Base-by-base conservation (phyloP, 2,888 invertebrate species). In the Tethea ocularis region DNA sequence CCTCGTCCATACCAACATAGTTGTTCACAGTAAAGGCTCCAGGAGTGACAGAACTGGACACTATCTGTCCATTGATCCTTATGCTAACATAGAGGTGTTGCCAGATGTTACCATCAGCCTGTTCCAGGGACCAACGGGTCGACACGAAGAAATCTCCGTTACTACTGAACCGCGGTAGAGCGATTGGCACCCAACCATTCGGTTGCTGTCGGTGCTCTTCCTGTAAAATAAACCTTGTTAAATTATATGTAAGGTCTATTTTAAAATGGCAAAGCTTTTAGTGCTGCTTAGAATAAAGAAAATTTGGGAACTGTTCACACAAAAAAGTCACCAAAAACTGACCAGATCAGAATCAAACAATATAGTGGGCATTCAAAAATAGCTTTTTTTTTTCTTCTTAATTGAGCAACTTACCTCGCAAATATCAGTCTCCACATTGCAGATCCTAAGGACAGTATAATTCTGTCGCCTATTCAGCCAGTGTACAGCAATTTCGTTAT, bases 401-500 rank as follows among this genome's bases (percentile, higher is more conserved):
- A 6, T 13, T 38, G 54, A 26, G 1, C 6, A 57, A 68, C 77
- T 71, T 60, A 91, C 93, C 77, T 84, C 84, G 63, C 87, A 91
- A 23, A 0, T 17, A 7, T 60, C 67, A 60, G 82, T 87, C 13
- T 77, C 71, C 10, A 89, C 66, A 64, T 93, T 85, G 79, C 96
- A 96, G 13, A 95, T 87, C 38, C 94, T 93, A n/a, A 96, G 78
- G 26, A 95, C 88, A 2, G 95, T 93, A 58, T 94, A 84, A 79
- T 96, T 98, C 89, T 99, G 99, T 20, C 97, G 93, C 33, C 99
- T 94, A 82, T 98, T 98, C 63, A 97, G 92, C 96, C 98, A 98
- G 38, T 96, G 95, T 0, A 96, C 95, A 0, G 95, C 93, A 3
- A 98, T 82, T 56, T 95, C 94, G 0, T 91, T 87, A 46, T 94